phyloP scores from a whole-genome alignment of 2,113 vertebrate species.

The Apistogramma diplotaenia region DNA sequence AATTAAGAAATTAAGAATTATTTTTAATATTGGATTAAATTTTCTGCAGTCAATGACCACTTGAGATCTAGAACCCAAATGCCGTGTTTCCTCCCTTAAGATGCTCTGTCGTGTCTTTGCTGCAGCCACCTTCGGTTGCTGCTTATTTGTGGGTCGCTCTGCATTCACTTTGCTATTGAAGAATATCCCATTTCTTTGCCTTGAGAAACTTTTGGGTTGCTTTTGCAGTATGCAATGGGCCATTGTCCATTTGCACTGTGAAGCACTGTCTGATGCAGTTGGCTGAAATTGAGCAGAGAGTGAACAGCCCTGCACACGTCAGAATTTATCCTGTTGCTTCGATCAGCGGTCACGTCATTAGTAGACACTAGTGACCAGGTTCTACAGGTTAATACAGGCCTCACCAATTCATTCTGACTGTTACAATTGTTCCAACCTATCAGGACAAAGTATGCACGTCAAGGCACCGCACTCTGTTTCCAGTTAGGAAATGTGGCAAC shows the following conservation, averaged over 20 bases:
- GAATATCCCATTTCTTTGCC: too few relatives aligned
- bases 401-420: too few relatives aligned
- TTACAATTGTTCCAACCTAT: neutral
- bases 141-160: too few relatives aligned
- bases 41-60: neutral
- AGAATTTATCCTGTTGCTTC: neutral
- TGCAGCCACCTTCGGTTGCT: neutral
- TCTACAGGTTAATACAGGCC: too few relatives aligned
- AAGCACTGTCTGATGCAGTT: too few relatives aligned
- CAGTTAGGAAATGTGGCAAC: neutral
- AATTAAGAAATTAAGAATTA: neutral
- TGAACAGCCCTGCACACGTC: too few relatives aligned
- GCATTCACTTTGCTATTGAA: too few relatives aligned
- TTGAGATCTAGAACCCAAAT: neutral
- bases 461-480: neutral
- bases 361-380: neutral
- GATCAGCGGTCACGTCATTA: neutral
- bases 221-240: neutral
- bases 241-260: neutral
- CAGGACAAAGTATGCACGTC: neutral
- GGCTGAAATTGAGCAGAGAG: neutral
- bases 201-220: too few relatives aligned
- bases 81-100: neutral
- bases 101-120: neutral
- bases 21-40: neutral